Evolutionary conservation across 2,113 vertebrate species (phyloP).

Genomic region (Rhinoderma darwinii): DNA sequence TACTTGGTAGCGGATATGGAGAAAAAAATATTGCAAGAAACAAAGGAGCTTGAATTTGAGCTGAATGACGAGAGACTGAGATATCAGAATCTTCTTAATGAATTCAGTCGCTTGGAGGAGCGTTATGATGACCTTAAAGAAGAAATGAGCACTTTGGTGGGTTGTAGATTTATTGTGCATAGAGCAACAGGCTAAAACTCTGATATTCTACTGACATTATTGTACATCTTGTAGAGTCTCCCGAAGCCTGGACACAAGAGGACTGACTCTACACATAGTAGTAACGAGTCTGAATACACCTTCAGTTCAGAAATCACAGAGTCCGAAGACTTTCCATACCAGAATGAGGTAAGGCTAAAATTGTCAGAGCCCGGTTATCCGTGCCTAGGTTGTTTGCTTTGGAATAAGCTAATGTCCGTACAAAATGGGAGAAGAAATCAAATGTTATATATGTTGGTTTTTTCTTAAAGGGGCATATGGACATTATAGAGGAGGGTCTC

Average conservation of each 20-base stretch:
- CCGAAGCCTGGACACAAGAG: conserved; percentile 92
- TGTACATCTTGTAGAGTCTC: conserved; percentile 74
- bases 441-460: neutral
- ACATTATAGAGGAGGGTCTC: no score
- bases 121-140: conserved; percentile 95
- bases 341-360: conserved; percentile 79
- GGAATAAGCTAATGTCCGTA: neutral
- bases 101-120: conserved; percentile 94
- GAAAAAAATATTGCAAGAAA: conserved; percentile 86
- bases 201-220: neutral
- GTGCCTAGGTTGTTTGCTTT: neutral
- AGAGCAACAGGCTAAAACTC: no score
- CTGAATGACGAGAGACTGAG: conserved; percentile 93
- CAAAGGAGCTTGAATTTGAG: conserved; percentile 90
- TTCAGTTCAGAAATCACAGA: conserved; percentile 93
- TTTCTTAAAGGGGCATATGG: no score
- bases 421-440: neutral
- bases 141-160: conserved; percentile 81
- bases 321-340: conserved; percentile 82
- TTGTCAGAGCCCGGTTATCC: neutral
- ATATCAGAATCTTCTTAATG: conserved; percentile 96
- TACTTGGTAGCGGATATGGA: conserved; percentile 86
- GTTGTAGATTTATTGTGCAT: neutral
- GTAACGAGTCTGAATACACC: conserved; percentile 96
- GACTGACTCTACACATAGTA: conserved; percentile 97